A percentile compares a stretch with the other conserved stretches of the same genome.
Evolutionary conservation across 2,113 vertebrate genomes (phyloP).

Genomic region (Toxotes chatareus): DNA sequence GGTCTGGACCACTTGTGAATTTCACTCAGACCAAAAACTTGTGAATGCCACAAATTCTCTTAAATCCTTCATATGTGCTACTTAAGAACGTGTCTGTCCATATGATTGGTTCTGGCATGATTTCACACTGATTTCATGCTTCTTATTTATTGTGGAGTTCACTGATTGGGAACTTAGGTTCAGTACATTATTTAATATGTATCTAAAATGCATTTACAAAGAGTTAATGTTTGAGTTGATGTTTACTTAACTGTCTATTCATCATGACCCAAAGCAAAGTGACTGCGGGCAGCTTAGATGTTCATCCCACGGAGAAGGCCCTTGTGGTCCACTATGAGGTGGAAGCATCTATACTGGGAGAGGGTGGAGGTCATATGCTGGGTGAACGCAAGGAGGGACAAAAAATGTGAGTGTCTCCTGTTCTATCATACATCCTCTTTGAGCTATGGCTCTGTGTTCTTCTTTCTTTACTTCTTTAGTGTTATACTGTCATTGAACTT

Average conservation of each 20-base stretch:
- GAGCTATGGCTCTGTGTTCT: not conserved
- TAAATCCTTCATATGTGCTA: too few species aligned
- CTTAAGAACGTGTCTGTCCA: too few species aligned
- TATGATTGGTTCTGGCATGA: too few species aligned
- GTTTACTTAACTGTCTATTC: not conserved
- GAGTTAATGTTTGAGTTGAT: not conserved
- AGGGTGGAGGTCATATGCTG: slow-evolving; percentile 91
- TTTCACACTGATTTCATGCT: too few species aligned
- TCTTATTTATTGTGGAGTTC: too few species aligned
- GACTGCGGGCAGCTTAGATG: slow-evolving; percentile 94
- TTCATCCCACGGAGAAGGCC: slow-evolving; percentile 97
- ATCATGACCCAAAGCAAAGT: slow-evolving; percentile 86
- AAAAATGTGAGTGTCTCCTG: slow-evolving; percentile 90
- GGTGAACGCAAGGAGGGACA: slow-evolving; percentile 96
- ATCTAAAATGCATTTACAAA: not conserved
- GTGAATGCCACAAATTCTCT: too few species aligned
- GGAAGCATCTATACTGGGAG: slow-evolving; percentile 94
- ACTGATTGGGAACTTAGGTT: too few species aligned
- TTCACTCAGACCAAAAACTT: too few species aligned
- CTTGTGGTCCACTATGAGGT: slow-evolving; percentile 98
- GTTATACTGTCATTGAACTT: not conserved
- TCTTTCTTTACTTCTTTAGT: not conserved
- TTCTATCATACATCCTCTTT: not conserved
- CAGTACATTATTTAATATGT: not conserved
- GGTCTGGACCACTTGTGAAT: too few species aligned